phyloP scores from a whole-genome alignment of 2,888 invertebrate genomes.

The Mimachlamys varia region DNA sequence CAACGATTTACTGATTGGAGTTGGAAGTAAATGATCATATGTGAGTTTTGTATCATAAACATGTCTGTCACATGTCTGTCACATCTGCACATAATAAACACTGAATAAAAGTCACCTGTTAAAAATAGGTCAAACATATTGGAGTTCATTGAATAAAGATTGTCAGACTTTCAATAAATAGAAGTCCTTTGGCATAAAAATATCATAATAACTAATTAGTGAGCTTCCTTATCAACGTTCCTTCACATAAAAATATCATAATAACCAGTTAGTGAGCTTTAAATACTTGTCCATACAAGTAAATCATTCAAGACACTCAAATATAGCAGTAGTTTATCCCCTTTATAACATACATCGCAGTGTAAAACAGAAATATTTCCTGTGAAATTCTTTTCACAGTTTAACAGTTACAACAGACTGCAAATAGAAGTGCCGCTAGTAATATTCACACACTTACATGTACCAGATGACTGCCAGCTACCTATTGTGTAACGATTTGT shows the following conservation, averaged over 20 bases:
- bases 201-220: not conserved
- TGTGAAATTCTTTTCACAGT: no score
- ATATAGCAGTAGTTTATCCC: not conserved
- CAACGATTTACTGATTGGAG: no score
- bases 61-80: not conserved
- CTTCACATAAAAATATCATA: not conserved
- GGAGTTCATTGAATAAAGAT: not conserved
- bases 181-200: not conserved
- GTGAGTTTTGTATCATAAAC: no score
- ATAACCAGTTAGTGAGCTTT: not conserved
- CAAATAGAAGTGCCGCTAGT: no score
- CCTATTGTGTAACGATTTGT: no score
- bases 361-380: no score
- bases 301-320: not conserved
- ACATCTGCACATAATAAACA: not conserved
- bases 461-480: no score
- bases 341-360: not conserved
- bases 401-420: no score
- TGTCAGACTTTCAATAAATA: slow-evolving; percentile 4
- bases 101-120: not conserved
- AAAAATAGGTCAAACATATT: not conserved
- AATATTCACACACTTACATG: no score
- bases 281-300: not conserved
- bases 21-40: not conserved
- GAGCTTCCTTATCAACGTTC: not conserved